Conservation (phyloP, 2,888 invertebrate species). For the Patella pellucida region DNA sequence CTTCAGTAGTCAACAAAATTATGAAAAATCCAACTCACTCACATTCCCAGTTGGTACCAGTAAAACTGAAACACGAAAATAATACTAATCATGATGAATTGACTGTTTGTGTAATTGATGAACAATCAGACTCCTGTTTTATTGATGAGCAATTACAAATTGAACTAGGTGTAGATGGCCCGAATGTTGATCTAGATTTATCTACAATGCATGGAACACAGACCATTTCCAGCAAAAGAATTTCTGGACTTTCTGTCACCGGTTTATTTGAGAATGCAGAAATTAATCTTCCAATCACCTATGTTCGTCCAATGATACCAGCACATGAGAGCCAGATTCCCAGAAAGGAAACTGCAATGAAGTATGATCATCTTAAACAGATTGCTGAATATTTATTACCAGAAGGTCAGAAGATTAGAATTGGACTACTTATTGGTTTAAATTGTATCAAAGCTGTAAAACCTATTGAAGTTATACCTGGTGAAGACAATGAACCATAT, state of each 20-base stretch:
- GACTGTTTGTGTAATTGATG: not conserved
- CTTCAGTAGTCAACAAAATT: too few species aligned
- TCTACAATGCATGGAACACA: not conserved
- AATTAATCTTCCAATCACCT: not conserved
- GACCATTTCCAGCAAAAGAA: not conserved
- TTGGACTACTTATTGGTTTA: not conserved
- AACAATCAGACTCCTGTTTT: not conserved
- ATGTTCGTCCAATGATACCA: not conserved
- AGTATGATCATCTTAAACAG: not conserved
- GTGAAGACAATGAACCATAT: not conserved
- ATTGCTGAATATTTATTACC: not conserved
- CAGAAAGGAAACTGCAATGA: not conserved
- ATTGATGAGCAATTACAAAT: not conserved
- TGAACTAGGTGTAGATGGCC: too few species aligned
- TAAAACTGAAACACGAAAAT: not conserved
- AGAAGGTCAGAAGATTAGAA: not conserved
- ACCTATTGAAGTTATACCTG: not conserved
- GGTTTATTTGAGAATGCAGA: not conserved
- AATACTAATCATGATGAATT: not conserved
- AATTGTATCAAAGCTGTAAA: not conserved
- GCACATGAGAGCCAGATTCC: not conserved
- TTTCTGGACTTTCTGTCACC: not conserved
- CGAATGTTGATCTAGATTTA: too few species aligned
- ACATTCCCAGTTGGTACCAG: not conserved
- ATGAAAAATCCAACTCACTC: not conserved